Evolutionary conservation across 2,888 invertebrate species (phyloP).

Genomic region (Chrysolina haemoptera): DNA sequence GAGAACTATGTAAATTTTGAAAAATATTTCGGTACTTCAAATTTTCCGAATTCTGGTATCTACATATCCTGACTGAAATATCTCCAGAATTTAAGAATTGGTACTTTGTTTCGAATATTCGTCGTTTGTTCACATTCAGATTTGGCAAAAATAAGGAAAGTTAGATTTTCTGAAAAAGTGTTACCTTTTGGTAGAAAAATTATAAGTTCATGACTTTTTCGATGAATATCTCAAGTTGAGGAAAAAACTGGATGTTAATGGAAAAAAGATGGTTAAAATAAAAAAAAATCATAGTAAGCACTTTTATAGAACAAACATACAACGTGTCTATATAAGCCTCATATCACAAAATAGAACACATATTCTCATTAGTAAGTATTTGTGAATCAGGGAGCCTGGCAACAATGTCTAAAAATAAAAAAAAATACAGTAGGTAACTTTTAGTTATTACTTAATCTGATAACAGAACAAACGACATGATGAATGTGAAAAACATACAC

Average conservation of each 20-base stretch:
- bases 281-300: slow-evolving; percentile 39
- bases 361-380: slow-evolving; percentile 37
- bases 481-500: slow-evolving; percentile 8
- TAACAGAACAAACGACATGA: slow-evolving; percentile 10
- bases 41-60: no score
- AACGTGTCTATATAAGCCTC: background rate
- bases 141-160: background rate
- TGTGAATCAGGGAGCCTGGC: slow-evolving; percentile 39
- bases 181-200: background rate
- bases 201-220: background rate
- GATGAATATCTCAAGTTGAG: background rate
- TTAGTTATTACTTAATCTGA: background rate
- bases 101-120: background rate
- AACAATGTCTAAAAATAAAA: slow-evolving; percentile 48
- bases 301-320: slow-evolving; percentile 37
- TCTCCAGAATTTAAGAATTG: no score
- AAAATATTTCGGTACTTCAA: background rate
- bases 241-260: slow-evolving; percentile 13
- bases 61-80: no score
- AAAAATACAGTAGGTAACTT: slow-evolving; percentile 28
- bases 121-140: background rate
- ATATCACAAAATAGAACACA: slow-evolving; percentile 44
- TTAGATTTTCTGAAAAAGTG: background rate
- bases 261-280: slow-evolving; percentile 48
- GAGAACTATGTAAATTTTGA: background rate